Conservation (phyloP, 2,888 invertebrate species). For the Ophion ellenae region DNA sequence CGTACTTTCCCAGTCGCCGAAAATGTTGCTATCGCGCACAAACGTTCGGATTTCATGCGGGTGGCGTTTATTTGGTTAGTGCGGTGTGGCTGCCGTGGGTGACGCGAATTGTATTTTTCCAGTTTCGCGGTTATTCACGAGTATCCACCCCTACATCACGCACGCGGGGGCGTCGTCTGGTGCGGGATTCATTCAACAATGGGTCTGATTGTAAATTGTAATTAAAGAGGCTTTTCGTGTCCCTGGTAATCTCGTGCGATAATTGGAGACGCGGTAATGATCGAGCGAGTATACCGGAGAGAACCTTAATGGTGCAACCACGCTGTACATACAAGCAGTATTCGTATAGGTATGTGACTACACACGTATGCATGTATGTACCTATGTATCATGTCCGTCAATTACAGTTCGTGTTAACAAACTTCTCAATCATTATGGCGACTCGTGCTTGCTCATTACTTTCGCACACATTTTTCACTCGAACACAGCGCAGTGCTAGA, state of each 20-base stretch:
- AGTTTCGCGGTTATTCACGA: constrained; percentile 37
- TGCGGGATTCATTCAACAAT: constrained; percentile 63
- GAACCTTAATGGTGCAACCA: constrained; percentile 21
- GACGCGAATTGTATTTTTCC: constrained; percentile 32
- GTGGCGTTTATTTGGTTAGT: too few species aligned
- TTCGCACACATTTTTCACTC: constrained; percentile 7
- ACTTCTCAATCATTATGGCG: constrained; percentile 54
- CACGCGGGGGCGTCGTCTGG: constrained; percentile 14
- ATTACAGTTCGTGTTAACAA: constrained; percentile 60
- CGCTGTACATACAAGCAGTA: neutral
- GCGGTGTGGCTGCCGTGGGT: neutral
- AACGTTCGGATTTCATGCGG: neutral
- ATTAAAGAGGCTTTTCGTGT: constrained; percentile 65
- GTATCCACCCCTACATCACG: constrained; percentile 7
- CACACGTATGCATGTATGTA: neutral
- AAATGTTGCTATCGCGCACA: too few species aligned
- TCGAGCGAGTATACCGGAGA: constrained; percentile 36
- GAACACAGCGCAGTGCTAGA: neutral
- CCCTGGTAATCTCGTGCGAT: constrained; percentile 39
- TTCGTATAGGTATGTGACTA: neutral
- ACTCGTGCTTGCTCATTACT: constrained; percentile 37
- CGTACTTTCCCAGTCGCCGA: too few species aligned
- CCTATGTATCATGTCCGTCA: constrained; percentile 28
- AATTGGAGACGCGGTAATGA: constrained; percentile 61
- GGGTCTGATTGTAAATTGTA: constrained; percentile 71